These are phyloP conservation scores for Scyliorhinus canicula DNA, from an alignment of 2,797 vertebrate genomes.

Conservation along the genomic window DNA sequence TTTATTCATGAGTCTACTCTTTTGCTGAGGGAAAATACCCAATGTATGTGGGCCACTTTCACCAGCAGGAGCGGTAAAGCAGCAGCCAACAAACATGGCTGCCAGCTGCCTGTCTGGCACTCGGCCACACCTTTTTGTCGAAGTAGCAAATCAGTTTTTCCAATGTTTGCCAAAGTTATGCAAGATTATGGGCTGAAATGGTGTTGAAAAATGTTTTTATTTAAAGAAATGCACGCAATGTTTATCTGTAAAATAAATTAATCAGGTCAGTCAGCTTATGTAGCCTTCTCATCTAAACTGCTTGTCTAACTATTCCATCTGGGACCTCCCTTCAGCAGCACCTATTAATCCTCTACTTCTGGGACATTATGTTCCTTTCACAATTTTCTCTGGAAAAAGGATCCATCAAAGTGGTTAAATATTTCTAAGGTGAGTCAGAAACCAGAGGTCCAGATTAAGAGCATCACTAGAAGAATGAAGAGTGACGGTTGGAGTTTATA, in stretches of 20 bases:
- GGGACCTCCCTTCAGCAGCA: not conserved
- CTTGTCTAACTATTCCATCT: not conserved
- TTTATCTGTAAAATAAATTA: not conserved
- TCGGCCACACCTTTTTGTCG: not conserved
- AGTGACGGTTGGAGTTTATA: not conserved
- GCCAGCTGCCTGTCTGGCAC: not conserved
- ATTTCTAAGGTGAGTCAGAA: constrained; percentile 23
- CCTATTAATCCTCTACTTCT: not conserved
- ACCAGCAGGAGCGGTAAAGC: not conserved
- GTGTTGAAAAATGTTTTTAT: not conserved
- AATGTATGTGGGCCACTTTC: not conserved
- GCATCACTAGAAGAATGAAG: not conserved
- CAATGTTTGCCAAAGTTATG: not conserved
- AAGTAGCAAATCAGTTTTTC: not conserved
- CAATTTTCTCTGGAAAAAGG: not conserved
- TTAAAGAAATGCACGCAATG: not conserved
- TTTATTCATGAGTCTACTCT: not conserved
- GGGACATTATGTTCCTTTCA: not conserved
- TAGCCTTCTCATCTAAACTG: not conserved
- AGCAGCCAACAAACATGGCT: not conserved
- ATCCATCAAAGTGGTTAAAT: not conserved
- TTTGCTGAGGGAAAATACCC: not conserved
- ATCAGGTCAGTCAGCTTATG: not conserved
- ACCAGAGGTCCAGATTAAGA: not conserved
- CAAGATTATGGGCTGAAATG: not conserved